phyloP scores from a whole-genome alignment of 2,888 invertebrate species.

The Chrysodeixis includens region DNA sequence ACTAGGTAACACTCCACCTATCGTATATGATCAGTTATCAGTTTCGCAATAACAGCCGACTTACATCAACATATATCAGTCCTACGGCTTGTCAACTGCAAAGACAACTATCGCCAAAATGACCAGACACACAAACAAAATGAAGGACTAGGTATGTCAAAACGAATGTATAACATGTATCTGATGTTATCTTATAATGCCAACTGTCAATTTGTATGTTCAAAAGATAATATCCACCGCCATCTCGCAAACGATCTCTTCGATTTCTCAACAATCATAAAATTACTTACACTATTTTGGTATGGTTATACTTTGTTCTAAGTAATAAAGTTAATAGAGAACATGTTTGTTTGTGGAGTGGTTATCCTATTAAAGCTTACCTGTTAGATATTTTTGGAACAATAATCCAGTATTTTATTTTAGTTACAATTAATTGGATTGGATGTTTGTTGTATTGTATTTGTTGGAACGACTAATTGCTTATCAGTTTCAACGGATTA shows the following conservation, averaged over 20 bases:
- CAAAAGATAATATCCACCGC: slow-evolving; percentile 23
- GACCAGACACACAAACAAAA: not conserved
- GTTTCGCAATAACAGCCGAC: no score
- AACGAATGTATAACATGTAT: slow-evolving; percentile 15
- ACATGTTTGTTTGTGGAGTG: not conserved
- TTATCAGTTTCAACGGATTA: not conserved
- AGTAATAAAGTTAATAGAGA: slow-evolving; percentile 7
- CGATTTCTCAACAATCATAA: slow-evolving; percentile 16
- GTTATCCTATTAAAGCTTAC: not conserved
- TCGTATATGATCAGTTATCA: no score
- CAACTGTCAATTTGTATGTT: not conserved
- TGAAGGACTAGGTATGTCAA: not conserved
- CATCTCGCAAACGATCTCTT: not conserved
- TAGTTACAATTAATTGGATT: not conserved
- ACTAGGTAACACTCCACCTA: no score
- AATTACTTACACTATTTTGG: not conserved
- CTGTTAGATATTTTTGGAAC: not conserved
- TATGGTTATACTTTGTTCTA: slow-evolving; percentile 26
- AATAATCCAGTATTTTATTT: not conserved
- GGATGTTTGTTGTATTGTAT: not conserved
- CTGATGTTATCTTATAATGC: slow-evolving; percentile 27
- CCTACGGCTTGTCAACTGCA: no score
- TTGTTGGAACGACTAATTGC: not conserved
- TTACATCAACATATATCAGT: no score
- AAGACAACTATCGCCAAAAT: not conserved